A percentile compares a stretch with the other conserved stretches of the same genome.
These are phyloP conservation scores for Gambelia wislizenii DNA, from an alignment of 2,797 vertebrate genomes.

Conservation along the genomic window DNA sequence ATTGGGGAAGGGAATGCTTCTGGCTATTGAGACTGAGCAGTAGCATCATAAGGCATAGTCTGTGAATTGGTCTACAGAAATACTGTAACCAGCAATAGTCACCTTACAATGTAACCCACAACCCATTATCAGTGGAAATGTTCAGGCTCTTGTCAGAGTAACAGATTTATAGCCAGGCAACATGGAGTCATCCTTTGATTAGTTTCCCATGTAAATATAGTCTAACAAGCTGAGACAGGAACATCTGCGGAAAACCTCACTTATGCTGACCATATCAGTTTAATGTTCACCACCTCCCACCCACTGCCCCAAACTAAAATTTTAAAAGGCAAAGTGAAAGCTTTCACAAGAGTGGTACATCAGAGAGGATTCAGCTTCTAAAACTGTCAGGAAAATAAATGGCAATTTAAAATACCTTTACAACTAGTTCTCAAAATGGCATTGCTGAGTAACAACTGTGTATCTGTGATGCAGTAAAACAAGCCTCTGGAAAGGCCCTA, in stretches of 20 bases:
- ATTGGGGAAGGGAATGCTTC: neutral
- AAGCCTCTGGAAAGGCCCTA: slow-evolving; percentile 11
- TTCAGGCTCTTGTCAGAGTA: neutral
- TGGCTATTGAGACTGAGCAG: neutral
- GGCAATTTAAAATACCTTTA: slow-evolving; percentile 15
- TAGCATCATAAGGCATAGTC: neutral
- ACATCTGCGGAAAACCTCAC: too few relatives aligned
- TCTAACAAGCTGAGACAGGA: neutral
- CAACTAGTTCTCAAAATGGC: slow-evolving; percentile 20
- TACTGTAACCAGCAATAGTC: neutral
- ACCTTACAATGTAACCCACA: neutral
- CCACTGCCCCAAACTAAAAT: neutral
- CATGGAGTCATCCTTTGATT: neutral
- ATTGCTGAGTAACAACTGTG: slow-evolving; percentile 11
- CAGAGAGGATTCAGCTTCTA: neutral
- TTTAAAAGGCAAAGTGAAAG: neutral
- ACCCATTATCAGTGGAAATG: neutral
- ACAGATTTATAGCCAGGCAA: neutral
- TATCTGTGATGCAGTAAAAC: slow-evolving; percentile 20
- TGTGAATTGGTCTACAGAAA: neutral
- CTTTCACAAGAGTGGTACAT: neutral
- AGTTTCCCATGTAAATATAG: neutral
- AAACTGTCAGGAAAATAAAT: slow-evolving; percentile 25
- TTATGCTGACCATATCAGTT: neutral
- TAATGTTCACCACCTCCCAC: neutral